Evolutionary conservation across 2,888 invertebrate genomes (phyloP), one percentile per base, ranked within the genome.

Genomic region (Drosophila putrida): DNA sequence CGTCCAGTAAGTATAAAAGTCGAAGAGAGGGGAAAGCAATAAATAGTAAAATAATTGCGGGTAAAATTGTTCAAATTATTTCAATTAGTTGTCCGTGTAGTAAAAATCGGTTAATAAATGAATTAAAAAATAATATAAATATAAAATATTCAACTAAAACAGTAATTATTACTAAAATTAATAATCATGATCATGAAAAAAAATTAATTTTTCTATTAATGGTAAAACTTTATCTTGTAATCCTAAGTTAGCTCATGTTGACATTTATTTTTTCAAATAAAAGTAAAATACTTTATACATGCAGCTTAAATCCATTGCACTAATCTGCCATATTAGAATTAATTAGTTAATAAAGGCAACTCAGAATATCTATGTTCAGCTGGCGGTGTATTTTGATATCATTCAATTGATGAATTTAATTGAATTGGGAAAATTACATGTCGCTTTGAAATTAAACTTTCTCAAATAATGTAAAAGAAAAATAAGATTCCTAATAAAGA

Each of bases 251-350:
- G 94, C 93, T 94, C 94, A 94, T 82, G 94, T 94, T 92, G 93
- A 92, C 92, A 94, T 94, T n/a, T n/a, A n/a, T 86, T 39, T 39
- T 91, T 77, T 94, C 93, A 94, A 94, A 94, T 93, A 94, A 94
- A 94, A 94, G 93, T 92, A 89, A 92, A 87, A 90, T 91, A 93
- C 94, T 94, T 95, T 94, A 94, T 94, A 92, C 93, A 94, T 94
- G 94, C 93, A 94, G 93, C 93, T 95, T 95, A 95, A 95, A 93
- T 94, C 93, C 94, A 94, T 93, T 93, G 94, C 93, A 93, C 93
- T 93, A 93, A 79, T 93, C 93, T 93, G 93, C 93, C 94, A 95
- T 93, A 94, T 94, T 94, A 95, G 94, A 94, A 78, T 93, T 93
- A 94, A 78, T 93, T 93, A 90, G 93, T 93, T 93, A 94, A 91